Base-by-base conservation (phyloP, 2,888 invertebrate species). In the Erpobdella octoculata region DNA sequence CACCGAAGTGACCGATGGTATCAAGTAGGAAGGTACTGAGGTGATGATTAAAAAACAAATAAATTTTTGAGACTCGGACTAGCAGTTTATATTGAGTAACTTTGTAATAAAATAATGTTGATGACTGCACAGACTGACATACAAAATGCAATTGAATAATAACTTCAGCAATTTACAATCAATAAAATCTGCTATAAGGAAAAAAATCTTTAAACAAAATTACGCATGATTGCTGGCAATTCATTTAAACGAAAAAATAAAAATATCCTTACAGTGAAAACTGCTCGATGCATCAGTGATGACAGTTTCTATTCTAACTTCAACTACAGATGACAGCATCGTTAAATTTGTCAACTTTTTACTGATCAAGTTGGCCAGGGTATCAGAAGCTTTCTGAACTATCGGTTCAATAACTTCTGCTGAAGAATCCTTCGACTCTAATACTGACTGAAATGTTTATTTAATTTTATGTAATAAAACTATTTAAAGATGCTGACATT, bases 221-320 rank as follows among this genome's bases (percentile, higher is more conserved):
- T n/a, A n/a, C n/a, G n/a, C n/a, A n/a, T n/a, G n/a, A n/a, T n/a
- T n/a, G n/a, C n/a, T n/a, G n/a, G n/a, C n/a, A n/a, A n/a, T n/a
- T n/a, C n/a, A n/a, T n/a, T n/a, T n/a, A n/a, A n/a, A n/a, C n/a
- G n/a, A n/a, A n/a, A n/a, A n/a, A n/a, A n/a, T n/a, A n/a, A n/a
- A n/a, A n/a, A n/a, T 18, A 8, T 58, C 36, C 18, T 25, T 8
- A 70, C 41, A 38, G 36, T 64, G 15, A 37, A 59, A 41, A 9
- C 31, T 86, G 74, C 84, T 86, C 74, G 84, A 84, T 73, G 85
- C 86, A 73, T 86, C 86, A 66, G 88, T 84, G 18, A 88, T 80
- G 0, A 89, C 88, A 3, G 90, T 89, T 83, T 90, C 90, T 25
- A 89, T 89, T 81, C 89, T 89, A 46, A 90, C 89, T 82, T 90